Evolutionary conservation across 1,140 invertebrate genomes (phyloP), one percentile per base, ranked within the genome.

Genomic region (Drosophila dunni): DNA sequence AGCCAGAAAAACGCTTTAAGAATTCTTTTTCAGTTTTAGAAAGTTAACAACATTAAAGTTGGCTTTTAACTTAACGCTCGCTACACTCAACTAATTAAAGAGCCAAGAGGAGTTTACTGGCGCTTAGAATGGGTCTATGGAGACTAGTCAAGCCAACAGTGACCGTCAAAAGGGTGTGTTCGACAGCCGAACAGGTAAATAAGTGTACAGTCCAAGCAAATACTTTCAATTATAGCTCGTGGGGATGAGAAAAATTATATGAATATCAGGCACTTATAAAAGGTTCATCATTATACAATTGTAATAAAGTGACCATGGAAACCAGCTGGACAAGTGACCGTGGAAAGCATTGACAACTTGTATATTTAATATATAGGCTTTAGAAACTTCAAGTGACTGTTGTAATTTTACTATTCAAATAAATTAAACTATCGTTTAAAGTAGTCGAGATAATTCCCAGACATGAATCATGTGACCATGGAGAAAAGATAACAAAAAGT

Each of bases 1-100:
- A 63, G 48, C 38, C 38, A 64, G 42, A 63, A 40, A 45, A 45
- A 17, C 45, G 29, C 50, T 45, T 11, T 13, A 64, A 64, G 20
- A 64, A 44, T 64, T 64, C 24, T 29, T 29, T 29, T 29, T 29
- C 24, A 3, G 17, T 57, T 63, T 63, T 63, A 64, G 61, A 64
- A 64, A 64, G 61, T 64, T 64, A 42, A 44, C 46, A 63, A 40
- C 15, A 63, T 29, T 29, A 29, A 29, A 29, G 24, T 29, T 29
- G 24, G 24, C 24, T 29, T 29, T 29, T 29, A 29, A 29, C 24
- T 29, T 11, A 48, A 51, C 17, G 50, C 50, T 51, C 17, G 33
- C 20, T 20, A n/a, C 20, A 34, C 36, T 44, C 20, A 29, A 34
- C 48, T 54, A 64, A 64, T 64, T 54, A 64, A 64, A 54, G 15